phyloP scores from a whole-genome alignment of 2,888 invertebrate species.

The Dynastes maya region DNA sequence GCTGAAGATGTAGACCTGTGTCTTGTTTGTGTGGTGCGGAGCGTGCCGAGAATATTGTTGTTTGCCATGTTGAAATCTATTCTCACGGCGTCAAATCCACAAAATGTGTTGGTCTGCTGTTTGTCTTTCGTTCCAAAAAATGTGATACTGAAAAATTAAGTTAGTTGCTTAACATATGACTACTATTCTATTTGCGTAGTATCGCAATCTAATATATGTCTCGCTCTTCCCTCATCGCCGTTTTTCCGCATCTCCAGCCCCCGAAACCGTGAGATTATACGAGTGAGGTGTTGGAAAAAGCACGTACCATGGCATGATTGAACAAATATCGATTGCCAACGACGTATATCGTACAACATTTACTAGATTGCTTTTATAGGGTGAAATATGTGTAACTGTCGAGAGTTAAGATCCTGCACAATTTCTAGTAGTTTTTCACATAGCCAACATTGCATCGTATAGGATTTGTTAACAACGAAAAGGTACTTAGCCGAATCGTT shows the following conservation, averaged over 20 bases:
- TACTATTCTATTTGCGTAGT: background rate
- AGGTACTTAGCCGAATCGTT: conserved; percentile 22
- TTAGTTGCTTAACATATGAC: background rate
- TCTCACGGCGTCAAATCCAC: too few species aligned
- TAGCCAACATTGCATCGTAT: background rate
- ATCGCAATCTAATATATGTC: background rate
- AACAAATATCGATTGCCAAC: conserved; percentile 29
- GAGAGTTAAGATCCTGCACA: conserved; percentile 34
- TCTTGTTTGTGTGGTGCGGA: too few species aligned
- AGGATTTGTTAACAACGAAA: conserved; percentile 33
- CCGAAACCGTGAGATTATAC: background rate
- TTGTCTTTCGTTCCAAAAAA: too few species aligned
- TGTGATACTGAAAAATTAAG: too few species aligned
- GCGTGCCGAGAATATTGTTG: too few species aligned
- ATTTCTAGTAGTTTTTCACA: conserved; percentile 21
- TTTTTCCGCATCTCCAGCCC: background rate
- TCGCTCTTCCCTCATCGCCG: background rate
- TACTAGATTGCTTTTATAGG: conserved; percentile 43
- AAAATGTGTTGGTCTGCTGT: too few species aligned
- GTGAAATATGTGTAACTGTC: conserved; percentile 44
- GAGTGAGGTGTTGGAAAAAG: background rate
- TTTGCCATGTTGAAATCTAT: too few species aligned
- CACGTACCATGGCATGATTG: conserved; percentile 23
- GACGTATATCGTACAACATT: conserved; percentile 28
- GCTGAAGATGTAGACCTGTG: too few species aligned